Percentiles rank a stretch among this genome's conserved stretches.
These are phyloP conservation scores for Hippopotamyrus pictus DNA, from an alignment of 2,797 vertebrate genomes.

Conservation along the genomic window DNA sequence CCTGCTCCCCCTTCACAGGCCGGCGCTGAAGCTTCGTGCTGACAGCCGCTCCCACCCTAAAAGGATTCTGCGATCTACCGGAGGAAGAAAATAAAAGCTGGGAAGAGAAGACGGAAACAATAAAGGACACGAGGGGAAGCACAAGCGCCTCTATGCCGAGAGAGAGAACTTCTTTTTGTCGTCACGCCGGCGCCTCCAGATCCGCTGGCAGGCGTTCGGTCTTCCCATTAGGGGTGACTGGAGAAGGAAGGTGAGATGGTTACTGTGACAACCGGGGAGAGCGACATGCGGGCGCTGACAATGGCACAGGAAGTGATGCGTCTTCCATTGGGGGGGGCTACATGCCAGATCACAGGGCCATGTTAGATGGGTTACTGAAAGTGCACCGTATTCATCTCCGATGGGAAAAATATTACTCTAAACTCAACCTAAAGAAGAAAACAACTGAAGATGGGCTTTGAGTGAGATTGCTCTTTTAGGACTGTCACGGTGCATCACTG, in stretches of 20 bases:
- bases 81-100: conserved; percentile 4
- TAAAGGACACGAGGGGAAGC: conserved; percentile 4
- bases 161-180: conserved; percentile 1
- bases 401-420: not conserved
- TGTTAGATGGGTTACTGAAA: conserved; percentile 34
- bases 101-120: not conserved
- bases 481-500: not conserved
- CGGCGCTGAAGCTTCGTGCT: not conserved
- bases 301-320: not conserved
- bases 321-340: not conserved
- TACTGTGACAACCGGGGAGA: conserved; percentile 67
- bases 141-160: conserved; percentile 2
- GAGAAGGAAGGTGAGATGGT: conserved; percentile 65
- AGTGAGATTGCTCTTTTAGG: not conserved
- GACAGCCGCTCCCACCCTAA: conserved; percentile 14
- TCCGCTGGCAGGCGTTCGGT: conserved; percentile 44
- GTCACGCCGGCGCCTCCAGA: not conserved
- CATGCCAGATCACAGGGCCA: conserved; percentile 33
- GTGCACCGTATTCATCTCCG: conserved; percentile 17
- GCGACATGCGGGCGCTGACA: conserved; percentile 41
- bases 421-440: not conserved
- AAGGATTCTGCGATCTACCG: conserved; percentile 13
- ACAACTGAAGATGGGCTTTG: not conserved
- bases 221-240: conserved; percentile 62
- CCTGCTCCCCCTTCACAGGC: not conserved